phyloP scores from a whole-genome alignment of 2,888 invertebrate species.

The Autographa pulchrina region DNA sequence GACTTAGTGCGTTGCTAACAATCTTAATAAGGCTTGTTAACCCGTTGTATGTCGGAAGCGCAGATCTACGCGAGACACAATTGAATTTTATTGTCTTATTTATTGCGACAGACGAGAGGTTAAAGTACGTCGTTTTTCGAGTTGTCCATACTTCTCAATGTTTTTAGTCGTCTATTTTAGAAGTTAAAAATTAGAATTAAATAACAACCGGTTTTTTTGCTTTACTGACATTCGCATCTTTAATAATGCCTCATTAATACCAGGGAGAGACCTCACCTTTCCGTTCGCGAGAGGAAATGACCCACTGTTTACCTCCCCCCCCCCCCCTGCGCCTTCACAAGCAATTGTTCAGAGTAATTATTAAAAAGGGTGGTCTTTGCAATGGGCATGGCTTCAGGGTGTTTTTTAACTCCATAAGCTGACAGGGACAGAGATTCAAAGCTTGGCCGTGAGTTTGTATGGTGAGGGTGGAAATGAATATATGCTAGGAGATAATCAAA shows the following conservation, averaged over 20 bases:
- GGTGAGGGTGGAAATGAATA: background rate
- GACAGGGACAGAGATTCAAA: background rate
- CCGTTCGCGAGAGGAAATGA: constrained; percentile 37
- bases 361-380: background rate
- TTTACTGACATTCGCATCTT: background rate
- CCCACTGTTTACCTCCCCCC: constrained; percentile 52
- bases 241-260: background rate
- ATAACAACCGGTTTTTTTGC: too few species aligned
- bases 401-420: background rate
- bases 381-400: background rate
- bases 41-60: too few species aligned
- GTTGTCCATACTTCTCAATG: too few species aligned
- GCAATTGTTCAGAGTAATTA: constrained; percentile 44
- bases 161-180: too few species aligned
- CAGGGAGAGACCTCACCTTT: constrained; percentile 28
- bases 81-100: too few species aligned
- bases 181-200: too few species aligned
- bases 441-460: background rate
- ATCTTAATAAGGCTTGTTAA: too few species aligned
- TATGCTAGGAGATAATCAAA: too few species aligned
- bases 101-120: too few species aligned
- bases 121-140: too few species aligned
- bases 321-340: constrained; percentile 33
- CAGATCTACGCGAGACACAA: too few species aligned
- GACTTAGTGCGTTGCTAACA: too few species aligned